phyloP scores from a whole-genome alignment of 2,113 vertebrate species.

The Tylochromis polylepis region DNA sequence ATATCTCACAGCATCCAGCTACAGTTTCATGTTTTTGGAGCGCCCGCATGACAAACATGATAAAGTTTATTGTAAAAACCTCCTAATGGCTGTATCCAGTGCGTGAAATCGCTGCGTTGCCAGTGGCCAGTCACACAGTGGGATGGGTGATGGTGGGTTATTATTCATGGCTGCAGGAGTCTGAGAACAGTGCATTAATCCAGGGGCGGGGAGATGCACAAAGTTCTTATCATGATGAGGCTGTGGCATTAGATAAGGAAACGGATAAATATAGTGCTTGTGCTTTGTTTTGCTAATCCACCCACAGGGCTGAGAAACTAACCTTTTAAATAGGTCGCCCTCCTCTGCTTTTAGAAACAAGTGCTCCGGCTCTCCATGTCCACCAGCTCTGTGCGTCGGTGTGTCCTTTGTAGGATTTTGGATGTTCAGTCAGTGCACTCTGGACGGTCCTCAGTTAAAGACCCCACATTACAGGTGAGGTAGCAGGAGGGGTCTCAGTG shows the following conservation, averaged over 20 bases:
- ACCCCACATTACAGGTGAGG: neutral
- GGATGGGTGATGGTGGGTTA: slow-evolving; percentile 36
- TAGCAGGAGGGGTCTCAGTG: neutral
- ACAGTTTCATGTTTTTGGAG: neutral
- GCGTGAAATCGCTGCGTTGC: slow-evolving; percentile 55
- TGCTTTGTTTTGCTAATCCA: slow-evolving; percentile 67
- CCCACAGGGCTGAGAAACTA: slow-evolving; percentile 58
- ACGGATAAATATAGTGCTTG: slow-evolving; percentile 63
- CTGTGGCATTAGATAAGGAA: slow-evolving; percentile 59
- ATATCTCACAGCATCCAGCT: neutral
- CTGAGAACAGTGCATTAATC: slow-evolving; percentile 56
- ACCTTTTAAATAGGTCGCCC: slow-evolving; percentile 72
- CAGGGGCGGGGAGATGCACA: slow-evolving; percentile 46
- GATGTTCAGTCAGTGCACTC: neutral
- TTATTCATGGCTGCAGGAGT: slow-evolving; percentile 45
- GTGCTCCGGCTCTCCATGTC: neutral
- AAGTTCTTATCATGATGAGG: slow-evolving; percentile 59
- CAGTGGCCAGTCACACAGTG: slow-evolving; percentile 47
- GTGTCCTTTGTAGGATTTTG: neutral
- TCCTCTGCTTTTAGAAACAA: slow-evolving; percentile 44
- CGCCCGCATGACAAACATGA: neutral
- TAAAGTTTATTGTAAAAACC: slow-evolving; percentile 27
- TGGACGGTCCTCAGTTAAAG: neutral
- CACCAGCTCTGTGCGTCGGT: neutral
- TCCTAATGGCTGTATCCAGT: slow-evolving; percentile 56